Percentiles rank a stretch among this genome's conserved stretches.
Evolutionary conservation across 2,113 vertebrate species (phyloP).

Genomic region (Carollia perspicillata): DNA sequence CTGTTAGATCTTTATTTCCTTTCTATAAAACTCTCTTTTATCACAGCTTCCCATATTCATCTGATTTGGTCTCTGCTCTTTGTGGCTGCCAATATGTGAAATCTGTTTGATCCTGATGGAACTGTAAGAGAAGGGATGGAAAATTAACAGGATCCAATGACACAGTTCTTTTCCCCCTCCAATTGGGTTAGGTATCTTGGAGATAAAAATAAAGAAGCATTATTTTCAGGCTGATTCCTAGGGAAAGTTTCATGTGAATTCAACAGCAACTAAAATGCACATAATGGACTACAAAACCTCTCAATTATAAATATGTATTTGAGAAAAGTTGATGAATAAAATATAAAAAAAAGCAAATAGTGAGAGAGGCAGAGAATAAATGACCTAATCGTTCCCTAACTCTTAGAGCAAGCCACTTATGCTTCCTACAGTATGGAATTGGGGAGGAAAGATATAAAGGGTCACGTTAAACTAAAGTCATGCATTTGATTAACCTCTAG

Average conservation of each 20-base stretch:
- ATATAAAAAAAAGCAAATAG: constrained; percentile 4
- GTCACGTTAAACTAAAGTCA: neutral
- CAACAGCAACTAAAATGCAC: constrained; percentile 7
- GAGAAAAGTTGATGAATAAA: constrained; percentile 14
- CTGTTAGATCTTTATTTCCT: constrained; percentile 29
- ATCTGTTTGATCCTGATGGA: constrained; percentile 53
- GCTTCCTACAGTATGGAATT: neutral
- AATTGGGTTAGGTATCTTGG: neutral
- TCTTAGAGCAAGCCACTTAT: neutral
- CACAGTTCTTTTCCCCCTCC: neutral
- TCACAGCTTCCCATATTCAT: constrained; percentile 21
- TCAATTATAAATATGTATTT: neutral
- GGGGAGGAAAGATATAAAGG: neutral
- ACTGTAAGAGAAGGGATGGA: neutral
- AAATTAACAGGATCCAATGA: neutral
- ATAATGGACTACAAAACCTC: neutral
- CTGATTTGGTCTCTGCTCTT: constrained; percentile 25
- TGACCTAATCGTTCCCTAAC: neutral
- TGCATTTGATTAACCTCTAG: neutral
- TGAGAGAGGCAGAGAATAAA: neutral
- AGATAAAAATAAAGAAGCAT: constrained; percentile 49
- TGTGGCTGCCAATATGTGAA: neutral
- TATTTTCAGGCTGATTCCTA: constrained; percentile 38
- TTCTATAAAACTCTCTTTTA: constrained; percentile 41
- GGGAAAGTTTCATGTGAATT: constrained; percentile 24